Evolutionary conservation across 2,888 invertebrate genomes (phyloP).

Genomic region (Pollenia amentaria): DNA sequence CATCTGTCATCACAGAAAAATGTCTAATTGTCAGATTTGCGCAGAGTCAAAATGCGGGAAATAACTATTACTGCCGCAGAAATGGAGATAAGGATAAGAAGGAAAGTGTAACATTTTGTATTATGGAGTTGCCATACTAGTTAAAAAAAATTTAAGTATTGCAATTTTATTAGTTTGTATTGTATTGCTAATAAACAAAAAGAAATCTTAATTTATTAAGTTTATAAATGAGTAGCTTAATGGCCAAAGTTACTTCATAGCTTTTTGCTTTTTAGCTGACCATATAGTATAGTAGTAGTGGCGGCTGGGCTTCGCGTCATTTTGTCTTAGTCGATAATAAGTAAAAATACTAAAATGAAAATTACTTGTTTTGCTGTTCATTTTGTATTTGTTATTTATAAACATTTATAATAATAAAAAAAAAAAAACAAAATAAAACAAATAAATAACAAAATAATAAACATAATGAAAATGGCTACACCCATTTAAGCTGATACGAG

Average conservation of each 20-base stretch:
- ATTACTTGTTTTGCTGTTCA: slow-evolving; percentile 5
- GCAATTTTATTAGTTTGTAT: too few relatives aligned
- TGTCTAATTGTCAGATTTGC: too few relatives aligned
- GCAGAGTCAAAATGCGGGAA: too few relatives aligned
- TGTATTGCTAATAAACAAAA: too few relatives aligned
- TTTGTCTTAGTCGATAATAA: slow-evolving; percentile 44
- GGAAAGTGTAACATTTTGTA: too few relatives aligned
- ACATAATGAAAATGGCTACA: slow-evolving; percentile 18
- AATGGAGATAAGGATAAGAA: too few relatives aligned
- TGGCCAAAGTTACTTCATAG: background rate
- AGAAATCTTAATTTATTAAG: too few relatives aligned
- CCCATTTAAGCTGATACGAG: slow-evolving; percentile 46
- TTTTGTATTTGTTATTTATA: background rate
- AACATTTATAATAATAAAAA: background rate
- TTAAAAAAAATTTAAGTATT: too few relatives aligned
- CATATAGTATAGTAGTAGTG: background rate
- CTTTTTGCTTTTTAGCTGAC: background rate
- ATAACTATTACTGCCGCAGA: too few relatives aligned
- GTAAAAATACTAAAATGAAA: slow-evolving; percentile 36
- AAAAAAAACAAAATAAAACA: background rate
- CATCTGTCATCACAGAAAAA: too few relatives aligned
- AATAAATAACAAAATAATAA: slow-evolving; percentile 13
- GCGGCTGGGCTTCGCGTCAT: background rate
- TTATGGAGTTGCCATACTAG: too few relatives aligned
- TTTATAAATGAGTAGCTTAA: too few relatives aligned